Evolutionary conservation across 2,888 invertebrate genomes (phyloP), one percentile per base, ranked within the genome.

Genomic region (Tenthredo distinguenda): DNA sequence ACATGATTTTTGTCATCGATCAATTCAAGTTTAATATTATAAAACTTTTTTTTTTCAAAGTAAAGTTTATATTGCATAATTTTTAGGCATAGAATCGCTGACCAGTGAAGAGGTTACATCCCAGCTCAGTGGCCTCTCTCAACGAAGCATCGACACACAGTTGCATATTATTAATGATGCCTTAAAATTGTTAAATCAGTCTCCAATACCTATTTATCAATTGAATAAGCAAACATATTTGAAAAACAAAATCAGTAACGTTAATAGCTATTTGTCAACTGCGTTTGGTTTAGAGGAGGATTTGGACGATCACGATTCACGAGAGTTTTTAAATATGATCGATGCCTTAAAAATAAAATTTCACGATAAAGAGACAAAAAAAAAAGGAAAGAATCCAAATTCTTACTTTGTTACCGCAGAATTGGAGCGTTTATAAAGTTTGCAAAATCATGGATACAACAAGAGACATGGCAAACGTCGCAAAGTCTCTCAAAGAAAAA

Each of bases 361-460:
- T 37, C 71, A 72, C 37, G n/a, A 72, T 37, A 7, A 10, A 34
- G 18, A 37, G 0, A 72, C 37, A 15, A 34, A 6, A 3, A 34
- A 34, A 21, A 50, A n/a, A 71, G 71, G 72, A 84, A 84, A 84
- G n/a, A 71, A 26, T 84, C 2, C 84, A 84, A 50, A 71, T 84
- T 31, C 84, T 84, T 9, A 84, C 84, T 50, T 72, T 84, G 40
- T 21, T 71, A 50, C 84, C 84, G 2, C 21, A 21, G 7, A 2
- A 84, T 84, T 84, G 71, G 71, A 84, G 84, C 34, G 18, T 9
- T 0, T 71, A 84, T 72, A 84, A 84, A 47, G 31, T 84, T 72
- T 71, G 47, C n/a, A 6, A 84, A 50, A 47, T 84, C 0, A 84
- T 71, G 84, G 50, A 71, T 34, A 12, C 37, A 71, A 71, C 47